Evolutionary conservation across 1,140 invertebrate species (phyloP).

Genomic region (Periplaneta americana): DNA sequence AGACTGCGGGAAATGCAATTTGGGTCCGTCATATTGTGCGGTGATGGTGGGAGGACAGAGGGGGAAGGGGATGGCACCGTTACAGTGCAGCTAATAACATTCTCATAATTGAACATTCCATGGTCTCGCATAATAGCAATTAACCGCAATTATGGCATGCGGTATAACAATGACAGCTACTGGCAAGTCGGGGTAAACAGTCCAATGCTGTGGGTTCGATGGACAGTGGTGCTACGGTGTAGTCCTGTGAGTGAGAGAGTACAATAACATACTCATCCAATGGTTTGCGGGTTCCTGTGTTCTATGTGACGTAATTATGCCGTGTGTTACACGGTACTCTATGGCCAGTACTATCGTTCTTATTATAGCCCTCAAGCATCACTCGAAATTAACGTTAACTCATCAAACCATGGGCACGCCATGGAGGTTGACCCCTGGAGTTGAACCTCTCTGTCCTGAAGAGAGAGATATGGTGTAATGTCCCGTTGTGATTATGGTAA

Average conservation of each 20-base stretch:
- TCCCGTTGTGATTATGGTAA: neutral
- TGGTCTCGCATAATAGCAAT: neutral
- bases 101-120: neutral
- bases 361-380: neutral
- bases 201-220: neutral
- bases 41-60: neutral
- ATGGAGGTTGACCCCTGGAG: neutral
- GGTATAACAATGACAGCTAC: neutral
- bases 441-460: neutral
- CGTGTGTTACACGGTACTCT: too few species aligned
- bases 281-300: neutral
- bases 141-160: neutral
- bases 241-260: too few species aligned
- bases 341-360: neutral
- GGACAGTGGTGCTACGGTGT: neutral
- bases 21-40: neutral
- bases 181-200: neutral
- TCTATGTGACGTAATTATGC: neutral
- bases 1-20: neutral
- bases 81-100: neutral
- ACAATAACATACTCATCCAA: neutral
- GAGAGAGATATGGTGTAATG: neutral
- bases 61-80: neutral
- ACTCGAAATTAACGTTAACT: neutral
- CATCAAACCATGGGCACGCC: neutral